phyloP scores from a whole-genome alignment of 2,113 vertebrate genomes.

The Plotosus lineatus region DNA sequence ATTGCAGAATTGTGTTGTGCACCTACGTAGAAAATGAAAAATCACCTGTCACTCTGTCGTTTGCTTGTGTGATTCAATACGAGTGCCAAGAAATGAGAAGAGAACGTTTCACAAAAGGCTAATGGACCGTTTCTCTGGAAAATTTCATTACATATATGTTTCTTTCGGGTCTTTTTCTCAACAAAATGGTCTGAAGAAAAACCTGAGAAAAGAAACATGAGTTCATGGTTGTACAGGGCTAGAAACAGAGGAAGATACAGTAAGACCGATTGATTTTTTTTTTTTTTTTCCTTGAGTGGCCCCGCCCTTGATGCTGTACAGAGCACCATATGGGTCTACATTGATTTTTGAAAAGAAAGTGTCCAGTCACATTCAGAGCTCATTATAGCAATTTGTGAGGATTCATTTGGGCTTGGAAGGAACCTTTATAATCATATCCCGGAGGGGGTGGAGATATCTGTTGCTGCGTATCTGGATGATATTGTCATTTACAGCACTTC shows the following conservation, averaged over 20 bases:
- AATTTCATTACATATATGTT: neutral
- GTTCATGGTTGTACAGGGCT: neutral
- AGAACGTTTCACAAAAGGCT: neutral
- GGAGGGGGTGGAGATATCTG: neutral
- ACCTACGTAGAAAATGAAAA: neutral
- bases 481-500: neutral
- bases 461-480: neutral
- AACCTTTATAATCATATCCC: conserved; percentile 28
- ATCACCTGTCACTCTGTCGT: neutral
- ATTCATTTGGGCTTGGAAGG: neutral
- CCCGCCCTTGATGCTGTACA: neutral
- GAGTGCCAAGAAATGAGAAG: neutral
- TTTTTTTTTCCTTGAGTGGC: neutral
- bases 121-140: neutral
- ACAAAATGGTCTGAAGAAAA: neutral
- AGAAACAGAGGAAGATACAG: neutral
- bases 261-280: neutral
- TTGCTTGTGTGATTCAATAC: neutral
- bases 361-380: neutral
- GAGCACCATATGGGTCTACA: neutral
- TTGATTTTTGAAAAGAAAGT: conserved; percentile 11
- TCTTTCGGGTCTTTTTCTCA: neutral
- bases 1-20: neutral
- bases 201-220: neutral
- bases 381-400: conserved; percentile 7